Conservation (phyloP, 2,888 invertebrate species). For the Diabrotica balteata region DNA sequence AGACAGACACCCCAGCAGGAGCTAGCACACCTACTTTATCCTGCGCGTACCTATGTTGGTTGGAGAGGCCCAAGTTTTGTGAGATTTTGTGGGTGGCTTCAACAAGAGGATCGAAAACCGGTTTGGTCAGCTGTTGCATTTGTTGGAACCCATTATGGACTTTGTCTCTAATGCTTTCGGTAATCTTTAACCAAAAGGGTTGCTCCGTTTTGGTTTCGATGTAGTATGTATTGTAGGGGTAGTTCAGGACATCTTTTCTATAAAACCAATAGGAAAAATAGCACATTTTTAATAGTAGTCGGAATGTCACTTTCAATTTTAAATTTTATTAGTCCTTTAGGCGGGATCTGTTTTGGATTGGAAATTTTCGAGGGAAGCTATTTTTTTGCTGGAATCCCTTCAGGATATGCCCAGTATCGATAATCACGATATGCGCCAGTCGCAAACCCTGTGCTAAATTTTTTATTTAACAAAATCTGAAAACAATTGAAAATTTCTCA, state of each 20-base stretch:
- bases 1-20: conserved; percentile 67
- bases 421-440: too few relatives aligned
- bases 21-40: conserved; percentile 72
- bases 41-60: conserved; percentile 59
- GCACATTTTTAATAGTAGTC: too few relatives aligned
- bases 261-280: not conserved
- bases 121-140: conserved; percentile 71
- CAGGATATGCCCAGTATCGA: too few relatives aligned
- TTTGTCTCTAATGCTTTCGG: conserved; percentile 76
- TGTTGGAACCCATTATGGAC: conserved; percentile 75
- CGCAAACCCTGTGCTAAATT: too few relatives aligned
- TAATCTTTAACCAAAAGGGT: conserved; percentile 77
- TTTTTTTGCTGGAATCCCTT: too few relatives aligned
- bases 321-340: too few relatives aligned
- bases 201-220: conserved; percentile 68
- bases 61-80: conserved; percentile 74
- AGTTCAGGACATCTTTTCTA: conserved; percentile 63
- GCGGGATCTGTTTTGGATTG: too few relatives aligned
- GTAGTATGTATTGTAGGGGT: conserved; percentile 67
- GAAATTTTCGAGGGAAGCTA: too few relatives aligned
- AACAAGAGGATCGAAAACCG: conserved; percentile 75
- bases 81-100: conserved; percentile 83
- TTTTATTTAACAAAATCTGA: too few relatives aligned
- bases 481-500: too few relatives aligned
- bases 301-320: too few relatives aligned